phyloP scores from a whole-genome alignment of 2,797 vertebrate genomes.

The Peromyscus eremicus region DNA sequence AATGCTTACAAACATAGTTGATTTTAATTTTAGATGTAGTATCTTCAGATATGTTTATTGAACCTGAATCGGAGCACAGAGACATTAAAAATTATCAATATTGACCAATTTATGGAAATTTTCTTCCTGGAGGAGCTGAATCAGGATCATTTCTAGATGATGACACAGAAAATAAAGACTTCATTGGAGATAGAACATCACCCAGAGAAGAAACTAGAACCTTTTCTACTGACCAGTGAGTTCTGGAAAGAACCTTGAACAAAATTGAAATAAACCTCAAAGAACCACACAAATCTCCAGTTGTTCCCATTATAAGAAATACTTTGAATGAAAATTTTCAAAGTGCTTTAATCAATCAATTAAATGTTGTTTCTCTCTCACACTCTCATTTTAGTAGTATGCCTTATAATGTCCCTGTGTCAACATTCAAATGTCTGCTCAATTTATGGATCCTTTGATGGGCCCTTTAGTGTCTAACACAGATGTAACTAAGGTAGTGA shows the following conservation, averaged over 20 bases:
- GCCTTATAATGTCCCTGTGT: background rate
- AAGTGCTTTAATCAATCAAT: slow-evolving; percentile 64
- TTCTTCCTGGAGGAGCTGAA: slow-evolving; percentile 80
- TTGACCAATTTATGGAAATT: slow-evolving; percentile 72
- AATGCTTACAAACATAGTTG: slow-evolving; percentile 65
- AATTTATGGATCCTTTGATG: slow-evolving; percentile 7
- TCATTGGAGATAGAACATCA: background rate
- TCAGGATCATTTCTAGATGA: slow-evolving; percentile 73
- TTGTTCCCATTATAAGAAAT: slow-evolving; percentile 78
- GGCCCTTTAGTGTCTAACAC: slow-evolving; percentile 74
- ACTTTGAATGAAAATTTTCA: slow-evolving; percentile 83
- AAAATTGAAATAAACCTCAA: slow-evolving; percentile 80
- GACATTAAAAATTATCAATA: slow-evolving; percentile 60
- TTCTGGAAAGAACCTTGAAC: slow-evolving; percentile 74
- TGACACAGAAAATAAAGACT: slow-evolving; percentile 22
- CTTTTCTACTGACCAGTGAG: slow-evolving; percentile 32
- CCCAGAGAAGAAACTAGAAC: slow-evolving; percentile 2
- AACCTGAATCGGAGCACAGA: slow-evolving; percentile 53
- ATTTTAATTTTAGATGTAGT: slow-evolving; percentile 74
- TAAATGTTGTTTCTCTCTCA: slow-evolving; percentile 51
- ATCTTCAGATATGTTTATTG: slow-evolving; percentile 37
- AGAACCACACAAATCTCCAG: slow-evolving; percentile 76
- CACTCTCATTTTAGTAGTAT: background rate
- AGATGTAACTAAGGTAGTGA: slow-evolving; percentile 75
- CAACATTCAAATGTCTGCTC: slow-evolving; percentile 38